Conservation (phyloP, 2,888 invertebrate genomes). For the Pollenia labialis region DNA sequence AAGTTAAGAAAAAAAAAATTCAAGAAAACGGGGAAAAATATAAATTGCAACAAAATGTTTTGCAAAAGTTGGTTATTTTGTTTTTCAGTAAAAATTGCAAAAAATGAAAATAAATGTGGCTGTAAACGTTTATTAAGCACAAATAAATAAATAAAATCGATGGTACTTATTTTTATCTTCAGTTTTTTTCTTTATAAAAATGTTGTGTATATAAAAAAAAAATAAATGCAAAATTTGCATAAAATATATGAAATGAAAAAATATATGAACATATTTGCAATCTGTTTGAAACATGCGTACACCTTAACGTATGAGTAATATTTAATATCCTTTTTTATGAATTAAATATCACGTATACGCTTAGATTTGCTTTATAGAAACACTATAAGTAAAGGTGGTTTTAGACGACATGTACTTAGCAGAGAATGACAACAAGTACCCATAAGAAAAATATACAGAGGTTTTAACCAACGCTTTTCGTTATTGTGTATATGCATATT, state of each 20-base stretch:
- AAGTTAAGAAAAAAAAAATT: background rate
- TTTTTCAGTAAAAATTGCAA: background rate
- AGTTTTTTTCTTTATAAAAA: background rate
- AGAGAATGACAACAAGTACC: too few relatives aligned
- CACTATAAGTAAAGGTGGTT: too few relatives aligned
- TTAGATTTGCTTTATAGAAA: background rate
- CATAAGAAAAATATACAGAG: too few relatives aligned
- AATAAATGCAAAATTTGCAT: background rate
- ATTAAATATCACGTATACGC: constrained; percentile 16
- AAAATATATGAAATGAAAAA: background rate
- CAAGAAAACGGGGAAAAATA: background rate
- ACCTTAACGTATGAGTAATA: background rate
- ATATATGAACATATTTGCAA: background rate
- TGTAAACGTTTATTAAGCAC: constrained; percentile 9
- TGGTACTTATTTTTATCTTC: background rate
- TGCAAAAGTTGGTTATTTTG: background rate
- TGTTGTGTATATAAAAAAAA: too few relatives aligned
- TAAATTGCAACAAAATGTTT: constrained; percentile 31
- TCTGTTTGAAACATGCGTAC: background rate
- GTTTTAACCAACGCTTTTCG: too few relatives aligned
- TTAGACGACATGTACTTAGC: too few relatives aligned
- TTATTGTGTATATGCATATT: too few relatives aligned
- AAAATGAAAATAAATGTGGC: background rate
- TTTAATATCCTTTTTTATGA: background rate
- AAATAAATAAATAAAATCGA: constrained; percentile 19